These are phyloP conservation scores for Parambassis ranga DNA, from an alignment of 2,797 vertebrate genomes.

Conservation along the genomic window DNA sequence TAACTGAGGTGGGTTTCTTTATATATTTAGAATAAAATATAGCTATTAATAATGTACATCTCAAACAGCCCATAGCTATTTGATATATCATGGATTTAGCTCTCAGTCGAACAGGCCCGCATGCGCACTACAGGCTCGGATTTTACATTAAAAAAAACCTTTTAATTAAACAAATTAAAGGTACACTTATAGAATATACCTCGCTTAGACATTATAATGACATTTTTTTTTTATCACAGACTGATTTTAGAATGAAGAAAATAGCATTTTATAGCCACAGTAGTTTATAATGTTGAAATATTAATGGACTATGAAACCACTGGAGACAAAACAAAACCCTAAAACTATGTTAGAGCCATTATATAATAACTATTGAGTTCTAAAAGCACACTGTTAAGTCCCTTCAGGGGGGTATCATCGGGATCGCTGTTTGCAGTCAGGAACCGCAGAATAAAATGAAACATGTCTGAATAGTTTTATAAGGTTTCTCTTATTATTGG, in stretches of 20 bases:
- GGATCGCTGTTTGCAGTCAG: neutral
- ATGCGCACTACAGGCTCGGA: too few species aligned
- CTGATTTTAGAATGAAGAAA: neutral
- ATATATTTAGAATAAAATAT: neutral
- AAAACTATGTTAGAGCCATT: conserved; percentile 15
- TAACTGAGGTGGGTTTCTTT: neutral
- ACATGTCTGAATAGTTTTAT: neutral
- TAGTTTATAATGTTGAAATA: neutral
- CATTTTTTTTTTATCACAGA: neutral
- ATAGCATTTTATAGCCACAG: neutral
- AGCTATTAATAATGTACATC: neutral
- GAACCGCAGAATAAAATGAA: conserved; percentile 15
- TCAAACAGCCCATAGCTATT: neutral
- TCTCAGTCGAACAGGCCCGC: neutral
- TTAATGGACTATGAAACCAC: conserved; percentile 27
- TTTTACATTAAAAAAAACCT: neutral
- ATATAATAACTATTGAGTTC: conserved; percentile 13
- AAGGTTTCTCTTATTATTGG: conserved; percentile 15
- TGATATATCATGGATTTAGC: neutral
- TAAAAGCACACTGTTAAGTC: neutral
- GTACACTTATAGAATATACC: neutral
- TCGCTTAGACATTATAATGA: neutral
- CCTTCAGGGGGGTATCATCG: neutral
- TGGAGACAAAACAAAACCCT: conserved; percentile 33
- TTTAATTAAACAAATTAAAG: neutral